phyloP scores from a whole-genome alignment of 2,113 vertebrate species.

The Solenodon paradoxus region DNA sequence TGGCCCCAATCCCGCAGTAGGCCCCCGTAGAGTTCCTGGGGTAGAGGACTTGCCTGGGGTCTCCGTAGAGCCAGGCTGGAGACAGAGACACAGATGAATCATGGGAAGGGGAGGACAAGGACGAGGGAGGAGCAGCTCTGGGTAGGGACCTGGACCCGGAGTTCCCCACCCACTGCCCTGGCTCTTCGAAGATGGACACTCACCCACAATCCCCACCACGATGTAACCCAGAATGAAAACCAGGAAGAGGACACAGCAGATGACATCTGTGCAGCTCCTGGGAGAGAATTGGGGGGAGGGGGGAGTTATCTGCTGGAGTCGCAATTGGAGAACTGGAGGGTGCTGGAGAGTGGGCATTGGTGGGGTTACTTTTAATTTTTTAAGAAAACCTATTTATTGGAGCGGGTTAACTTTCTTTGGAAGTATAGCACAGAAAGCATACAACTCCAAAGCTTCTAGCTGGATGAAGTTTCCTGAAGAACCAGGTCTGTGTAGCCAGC shows the following conservation, averaged over 20 bases:
- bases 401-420: background rate
- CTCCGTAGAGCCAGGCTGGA: constrained; percentile 91
- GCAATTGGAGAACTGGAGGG: background rate
- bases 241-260: constrained; percentile 90
- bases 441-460: background rate
- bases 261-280: constrained; percentile 91
- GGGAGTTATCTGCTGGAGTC: background rate
- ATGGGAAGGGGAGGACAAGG: background rate
- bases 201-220: constrained; percentile 89
- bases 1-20: constrained; percentile 87
- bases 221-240: constrained; percentile 88
- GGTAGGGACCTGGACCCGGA: background rate
- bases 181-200: constrained; percentile 51
- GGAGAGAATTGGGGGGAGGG: background rate
- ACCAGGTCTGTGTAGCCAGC: background rate
- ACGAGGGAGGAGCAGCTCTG: background rate
- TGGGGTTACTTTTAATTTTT: background rate
- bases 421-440: background rate
- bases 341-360: background rate
- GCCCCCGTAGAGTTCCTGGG: constrained; percentile 90
- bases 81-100: background rate
- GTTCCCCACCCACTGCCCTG: background rate
- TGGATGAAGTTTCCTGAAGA: background rate
- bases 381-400: background rate
- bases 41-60: constrained; percentile 90